Evolutionary conservation across 2,888 invertebrate species (phyloP), one percentile per base, ranked within the genome.

Genomic region (Lumbricus terrestris): DNA sequence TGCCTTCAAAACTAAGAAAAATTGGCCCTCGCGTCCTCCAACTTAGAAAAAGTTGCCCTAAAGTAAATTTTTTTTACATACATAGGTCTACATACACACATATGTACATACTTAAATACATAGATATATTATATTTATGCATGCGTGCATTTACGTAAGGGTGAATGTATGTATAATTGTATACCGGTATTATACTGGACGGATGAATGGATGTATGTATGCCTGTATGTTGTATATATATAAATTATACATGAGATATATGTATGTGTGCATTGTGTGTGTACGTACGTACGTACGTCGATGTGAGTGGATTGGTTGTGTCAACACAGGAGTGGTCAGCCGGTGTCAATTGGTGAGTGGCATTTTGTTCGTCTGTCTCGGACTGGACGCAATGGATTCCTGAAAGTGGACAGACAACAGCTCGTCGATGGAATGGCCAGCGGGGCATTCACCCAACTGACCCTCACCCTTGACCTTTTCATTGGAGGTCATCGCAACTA

Each of bases 401-500:
- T 98, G 88, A 96, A 97, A 95, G 95, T 98, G 90, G 97, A 98
- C 95, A 97, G 97, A 93, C 96, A 97, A 91, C 96, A 96, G 5
- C 96, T 96, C 4, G 96, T 97, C 92, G 96, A 96, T 93, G 97
- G 97, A 89, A 96, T 96, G 93, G 97, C 97, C 34, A 96, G 96
- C 0, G 97, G 97, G 33, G 96, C 97, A 1, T 97, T 97, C 93
- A 96, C 97, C 29, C 97, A 97, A 94, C 96, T 99, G 90, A 97
- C 97, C 1, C 95, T 98, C 91, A 97, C 97, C 20, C 97, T 98
- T 94, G 97, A 97, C 94, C 96, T 98, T 92, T 97, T 97, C 95
- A 95, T 99, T 90, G 98, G 98, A 0, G 98, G 98, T 5, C 97
- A 98, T n/a, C 97, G 97, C 16, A 97, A 97, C 92, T 96, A 96